These are phyloP conservation scores for Aegithalos caudatus DNA, from an alignment of 2,113 vertebrate species.

Conservation along the genomic window DNA sequence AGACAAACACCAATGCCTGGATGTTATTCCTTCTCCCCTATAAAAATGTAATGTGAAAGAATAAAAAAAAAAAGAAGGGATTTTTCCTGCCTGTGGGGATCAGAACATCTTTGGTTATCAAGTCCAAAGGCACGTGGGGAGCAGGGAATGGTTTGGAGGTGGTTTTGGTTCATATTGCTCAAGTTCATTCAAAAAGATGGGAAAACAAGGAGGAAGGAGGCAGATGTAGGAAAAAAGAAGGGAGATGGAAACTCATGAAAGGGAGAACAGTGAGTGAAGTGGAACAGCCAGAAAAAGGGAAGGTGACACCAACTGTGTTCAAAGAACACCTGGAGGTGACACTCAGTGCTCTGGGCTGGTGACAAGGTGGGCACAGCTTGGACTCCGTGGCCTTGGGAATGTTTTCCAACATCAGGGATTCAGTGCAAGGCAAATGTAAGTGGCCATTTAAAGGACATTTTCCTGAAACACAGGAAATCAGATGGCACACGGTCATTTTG, in stretches of 20 bases:
- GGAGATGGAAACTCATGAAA: not conserved
- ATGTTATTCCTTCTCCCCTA: not conserved
- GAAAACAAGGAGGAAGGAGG: not conserved
- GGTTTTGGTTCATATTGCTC: not conserved
- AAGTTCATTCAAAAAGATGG: not conserved
- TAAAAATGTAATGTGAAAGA: not conserved
- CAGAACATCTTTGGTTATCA: not conserved
- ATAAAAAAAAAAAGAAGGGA: no score
- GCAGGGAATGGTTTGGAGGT: not conserved
- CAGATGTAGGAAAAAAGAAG: not conserved
- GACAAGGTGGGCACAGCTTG: not conserved
- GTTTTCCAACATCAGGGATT: not conserved
- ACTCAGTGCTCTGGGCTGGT: not conserved
- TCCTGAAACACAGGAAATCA: not conserved
- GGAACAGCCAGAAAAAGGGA: not conserved
- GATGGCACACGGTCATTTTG: not conserved
- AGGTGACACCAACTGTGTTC: rapidly evolving
- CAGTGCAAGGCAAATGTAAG: not conserved
- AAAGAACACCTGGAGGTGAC: not conserved
- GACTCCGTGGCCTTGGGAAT: not conserved
- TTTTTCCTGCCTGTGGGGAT: not conserved
- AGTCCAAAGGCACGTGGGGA: not conserved
- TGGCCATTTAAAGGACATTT: not conserved
- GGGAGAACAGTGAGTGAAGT: not conserved
- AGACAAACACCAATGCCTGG: not conserved